Evolutionary conservation across 2,797 vertebrate species (phyloP), one percentile per base, ranked within the genome.

Genomic region (Sternarchorhynchus goeldii): DNA sequence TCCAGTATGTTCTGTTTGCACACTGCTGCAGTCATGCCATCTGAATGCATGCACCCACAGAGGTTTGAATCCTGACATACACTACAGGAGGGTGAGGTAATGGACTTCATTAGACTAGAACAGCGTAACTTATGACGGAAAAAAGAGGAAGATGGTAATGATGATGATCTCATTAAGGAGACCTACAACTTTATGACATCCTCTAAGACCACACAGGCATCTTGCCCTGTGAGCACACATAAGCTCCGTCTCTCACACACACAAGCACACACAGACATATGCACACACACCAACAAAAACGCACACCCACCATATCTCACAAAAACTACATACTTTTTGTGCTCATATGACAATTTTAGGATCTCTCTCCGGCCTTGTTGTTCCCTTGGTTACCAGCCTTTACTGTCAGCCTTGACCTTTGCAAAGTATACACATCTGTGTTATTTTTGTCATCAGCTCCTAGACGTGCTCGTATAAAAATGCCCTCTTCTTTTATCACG

Each of bases 101-200:
- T 83, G 69, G 73, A 63, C 78, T 83, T 89, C 83, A 89, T 87
- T 85, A 56, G 56, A 70, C 73, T 75, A 68, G 50, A 73, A 85
- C 85, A 89, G 82, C 59, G 73, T 78, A 80, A 64, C 73, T 82
- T 86, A 84, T 85, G 64, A 82, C 32, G 78, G 80, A 69, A 57
- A 75, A 1, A 65, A 29, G 68, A 16, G 56, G 68, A 58, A 70
- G 79, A 68, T 45, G 65, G 74, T 88, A 80, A 84, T 83, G 75
- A 75, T 60, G 39, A 79, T 78, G 75, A 85, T 85, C 82, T 86
- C 81, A 81, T 78, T 81, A 78, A 74, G 25, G 58, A 73, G 55
- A n/a, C 62, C 36, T 85, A 71, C 75, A 80, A 75, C 36, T 81
- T 62, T 67, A n/a, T 17, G 77, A 79, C 34, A 80, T 82, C 39